Evolutionary conservation across 2,113 vertebrate genomes (phyloP), one percentile per base, ranked within the genome.

Genomic region (Manacus vitellinus): DNA sequence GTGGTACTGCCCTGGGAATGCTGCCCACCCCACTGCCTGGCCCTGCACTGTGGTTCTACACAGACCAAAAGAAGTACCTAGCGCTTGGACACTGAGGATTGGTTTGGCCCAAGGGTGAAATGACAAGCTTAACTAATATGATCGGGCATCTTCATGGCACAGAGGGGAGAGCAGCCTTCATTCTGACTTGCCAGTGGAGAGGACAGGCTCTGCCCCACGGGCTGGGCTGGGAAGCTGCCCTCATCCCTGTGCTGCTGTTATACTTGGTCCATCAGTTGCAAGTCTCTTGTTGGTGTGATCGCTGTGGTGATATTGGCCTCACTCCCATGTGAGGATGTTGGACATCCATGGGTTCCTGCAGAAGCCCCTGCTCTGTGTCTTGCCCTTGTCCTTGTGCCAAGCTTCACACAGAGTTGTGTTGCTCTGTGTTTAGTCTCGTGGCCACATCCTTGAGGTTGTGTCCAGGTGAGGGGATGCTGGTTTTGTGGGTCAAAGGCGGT

Each of bases 81-180:
- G 41, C 27, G 74, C 67, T 35, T 76, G 68, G 67, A 30, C 77
- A 44, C 47, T 41, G 88, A 81, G 88, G 52, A 47, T 61, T 92
- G 92, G 17, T 74, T 74, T 84, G 54, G 52, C 76, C 55, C 56
- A 67, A 8, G 10, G 3, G 47, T n/a, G 74, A 63, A 65, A 59
- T 30, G 6, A 52, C 0, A 1, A 86, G 47, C 44, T 91, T 63
- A 44, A 39, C 22, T 49, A 37, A 78, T 1, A 2, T 12, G 39
- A 23, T 30, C 0, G 0, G 47, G 35, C 51, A 28, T 58, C 51
- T 80, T 70, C 21, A 7, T 27, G 51, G 75, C n/a, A 19, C 0
- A 0, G 33, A 51, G 70, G 58, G 37, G 28, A 52, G n/a, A 82
- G 44, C 49, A 62, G 63, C 54, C n/a, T 72, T 88, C 62, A 33